A percentile compares a stretch with the other conserved stretches of the same genome.
Evolutionary conservation across 1,140 invertebrate species (phyloP).

Genomic region (Lucilia cuprina): DNA sequence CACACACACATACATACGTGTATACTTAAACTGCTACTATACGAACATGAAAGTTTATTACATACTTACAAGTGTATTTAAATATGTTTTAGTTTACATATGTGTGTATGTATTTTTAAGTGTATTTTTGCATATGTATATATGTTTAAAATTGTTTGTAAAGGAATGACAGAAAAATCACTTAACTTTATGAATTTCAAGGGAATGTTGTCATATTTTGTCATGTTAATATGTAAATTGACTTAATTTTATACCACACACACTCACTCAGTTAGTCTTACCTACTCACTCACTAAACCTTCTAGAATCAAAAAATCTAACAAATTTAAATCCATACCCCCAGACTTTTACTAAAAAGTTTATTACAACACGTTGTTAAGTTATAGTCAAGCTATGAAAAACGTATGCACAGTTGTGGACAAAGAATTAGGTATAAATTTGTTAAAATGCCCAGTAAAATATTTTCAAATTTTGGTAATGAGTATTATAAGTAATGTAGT

Average conservation of each 20-base stretch:
- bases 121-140: no score
- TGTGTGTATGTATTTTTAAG: no score
- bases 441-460: no score
- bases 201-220: constrained; percentile 28
- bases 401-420: no score
- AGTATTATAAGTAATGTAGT: no score
- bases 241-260: constrained; percentile 27
- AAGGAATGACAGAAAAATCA: constrained; percentile 23
- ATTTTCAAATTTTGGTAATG: no score
- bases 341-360: background rate
- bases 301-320: background rate
- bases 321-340: background rate
- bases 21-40: background rate
- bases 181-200: constrained; percentile 30
- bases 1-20: no score
- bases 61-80: background rate
- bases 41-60: no score
- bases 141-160: background rate
- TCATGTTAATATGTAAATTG: constrained; percentile 34
- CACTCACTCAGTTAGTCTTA: background rate
- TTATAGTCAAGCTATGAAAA: background rate
- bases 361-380: background rate
- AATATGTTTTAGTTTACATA: background rate
- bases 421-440: no score
- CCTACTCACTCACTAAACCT: background rate